Evolutionary conservation across 2,888 invertebrate species (phyloP), one percentile per base, ranked within the genome.

Genomic region (Mesorhabditis belari): DNA sequence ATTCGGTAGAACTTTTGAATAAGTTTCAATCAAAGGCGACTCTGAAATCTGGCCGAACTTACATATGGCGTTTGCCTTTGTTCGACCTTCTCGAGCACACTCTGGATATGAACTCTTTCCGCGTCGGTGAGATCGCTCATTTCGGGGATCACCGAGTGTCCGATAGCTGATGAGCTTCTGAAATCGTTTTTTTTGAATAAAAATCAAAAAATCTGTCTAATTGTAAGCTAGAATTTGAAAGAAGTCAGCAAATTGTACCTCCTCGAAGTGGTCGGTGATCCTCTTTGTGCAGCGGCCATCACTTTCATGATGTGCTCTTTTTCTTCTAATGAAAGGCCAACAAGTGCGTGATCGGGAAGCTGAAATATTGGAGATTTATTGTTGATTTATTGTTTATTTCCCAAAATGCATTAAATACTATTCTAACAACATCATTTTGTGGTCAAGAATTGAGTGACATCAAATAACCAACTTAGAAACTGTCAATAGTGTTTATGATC

Each of bases 41-140:
- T n/a, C n/a, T n/a, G n/a, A n/a, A n/a, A n/a, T n/a, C n/a, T n/a
- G n/a, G n/a, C n/a, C n/a, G n/a, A 35, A 35, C 44, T 35, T 35
- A 35, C 44, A 35, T 58, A 75, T 19, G 75, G 69, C 17, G 58
- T 67, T n/a, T 70, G 64, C 19, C 63, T 51, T 6, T 61, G 62
- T 51, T 72, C 73, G 0, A 73, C 76, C 57, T 70, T 76, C 28
- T 69, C 70, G 44, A 77, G 49, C 3, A 77, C 74, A 35, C 52
- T 67, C 35, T 74, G 72, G 52, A 77, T 77, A 58, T 77, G 77
- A 50, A 69, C 68, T n/a, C 70, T 64, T 55, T 77, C 77, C 1
- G 61, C 59, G 19, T 75, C 73, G 19, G 71, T 67, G 6, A 77
- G 61, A 19, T 67, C 60, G 9, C 66, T 71, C 35, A 77, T 60